Percentiles rank a stretch among this genome's conserved stretches.
phyloP scores from a whole-genome alignment of 2,113 vertebrate genomes.

The Seriola aureovittata region DNA sequence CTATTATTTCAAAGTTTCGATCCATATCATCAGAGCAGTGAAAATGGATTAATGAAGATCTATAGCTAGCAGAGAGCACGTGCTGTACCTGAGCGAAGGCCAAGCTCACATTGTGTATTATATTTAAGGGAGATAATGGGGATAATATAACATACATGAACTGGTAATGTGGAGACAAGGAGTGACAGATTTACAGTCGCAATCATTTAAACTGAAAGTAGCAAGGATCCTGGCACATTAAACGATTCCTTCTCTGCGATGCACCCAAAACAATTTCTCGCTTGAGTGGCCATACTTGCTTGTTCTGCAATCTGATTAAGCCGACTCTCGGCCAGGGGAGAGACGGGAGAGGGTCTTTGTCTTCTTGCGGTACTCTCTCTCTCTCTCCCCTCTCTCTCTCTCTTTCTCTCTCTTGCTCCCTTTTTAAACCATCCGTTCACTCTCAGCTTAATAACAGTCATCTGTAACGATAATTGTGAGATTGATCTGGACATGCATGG shows the following conservation, averaged over 20 bases:
- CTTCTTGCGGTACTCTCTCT: slow-evolving; percentile 10
- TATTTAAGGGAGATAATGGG: slow-evolving; percentile 48
- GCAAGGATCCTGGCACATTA: slow-evolving; percentile 58
- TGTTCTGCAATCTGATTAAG: slow-evolving; percentile 77
- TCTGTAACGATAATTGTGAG: slow-evolving; percentile 69
- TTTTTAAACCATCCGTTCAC: slow-evolving; percentile 34
- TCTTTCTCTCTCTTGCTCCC: slow-evolving; percentile 1
- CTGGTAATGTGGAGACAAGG: slow-evolving; percentile 63
- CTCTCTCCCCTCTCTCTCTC: background rate
- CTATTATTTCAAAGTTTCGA: slow-evolving; percentile 40
- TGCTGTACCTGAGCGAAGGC: slow-evolving; percentile 23
- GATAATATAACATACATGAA: slow-evolving; percentile 65
- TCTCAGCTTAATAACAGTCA: slow-evolving; percentile 58
- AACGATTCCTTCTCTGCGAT: slow-evolving; percentile 70
- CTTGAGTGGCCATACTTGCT: slow-evolving; percentile 70
- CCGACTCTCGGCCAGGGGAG: slow-evolving; percentile 41
- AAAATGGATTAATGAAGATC: slow-evolving; percentile 21
- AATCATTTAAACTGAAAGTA: slow-evolving; percentile 68
- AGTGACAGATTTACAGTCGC: slow-evolving; percentile 59
- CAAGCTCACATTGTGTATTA: slow-evolving; percentile 26
- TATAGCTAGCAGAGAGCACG: background rate
- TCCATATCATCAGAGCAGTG: background rate
- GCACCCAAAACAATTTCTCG: slow-evolving; percentile 82
- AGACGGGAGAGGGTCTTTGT: slow-evolving; percentile 31
- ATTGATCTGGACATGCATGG: slow-evolving; percentile 62